Percentiles rank a stretch among this genome's conserved stretches.
phyloP scores from a whole-genome alignment of 2,113 vertebrate genomes.

The Zapornia atra region DNA sequence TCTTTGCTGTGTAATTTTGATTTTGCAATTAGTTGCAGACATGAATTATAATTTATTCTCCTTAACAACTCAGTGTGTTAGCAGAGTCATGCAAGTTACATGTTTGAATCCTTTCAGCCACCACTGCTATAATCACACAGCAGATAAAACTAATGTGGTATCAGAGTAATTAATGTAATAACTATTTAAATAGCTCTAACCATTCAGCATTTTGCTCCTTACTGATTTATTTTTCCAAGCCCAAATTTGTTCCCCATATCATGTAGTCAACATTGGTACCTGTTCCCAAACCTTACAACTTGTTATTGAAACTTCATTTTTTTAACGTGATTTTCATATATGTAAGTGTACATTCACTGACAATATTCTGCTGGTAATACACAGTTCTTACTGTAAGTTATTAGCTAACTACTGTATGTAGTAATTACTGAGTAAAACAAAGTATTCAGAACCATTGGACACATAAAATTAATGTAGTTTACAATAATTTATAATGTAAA shows the following conservation, averaged over 20 bases:
- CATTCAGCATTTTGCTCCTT: neutral
- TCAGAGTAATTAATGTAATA: neutral
- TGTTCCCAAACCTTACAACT: neutral
- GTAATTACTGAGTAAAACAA: neutral
- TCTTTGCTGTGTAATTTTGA: neutral
- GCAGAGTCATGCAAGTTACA: neutral
- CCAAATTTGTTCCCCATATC: neutral
- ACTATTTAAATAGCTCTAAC: neutral
- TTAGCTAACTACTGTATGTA: neutral
- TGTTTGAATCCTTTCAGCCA: neutral
- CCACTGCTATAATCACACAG: neutral
- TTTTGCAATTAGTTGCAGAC: neutral
- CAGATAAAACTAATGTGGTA: neutral
- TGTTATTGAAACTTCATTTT: neutral
- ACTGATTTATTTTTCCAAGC: neutral
- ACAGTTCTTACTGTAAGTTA: neutral
- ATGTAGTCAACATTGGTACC: neutral
- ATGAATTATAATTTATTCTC: neutral
- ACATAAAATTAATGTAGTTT: neutral
- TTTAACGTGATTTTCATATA: too few species aligned
- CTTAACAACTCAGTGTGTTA: accelerated
- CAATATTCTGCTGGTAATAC: neutral
- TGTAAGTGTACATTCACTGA: neutral
- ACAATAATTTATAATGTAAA: neutral
- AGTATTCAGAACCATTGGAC: neutral